Percentiles rank a stretch among this genome's conserved stretches.
Conservation (phyloP, 2,113 vertebrate genomes). For the Xenotilapia leptura region DNA sequence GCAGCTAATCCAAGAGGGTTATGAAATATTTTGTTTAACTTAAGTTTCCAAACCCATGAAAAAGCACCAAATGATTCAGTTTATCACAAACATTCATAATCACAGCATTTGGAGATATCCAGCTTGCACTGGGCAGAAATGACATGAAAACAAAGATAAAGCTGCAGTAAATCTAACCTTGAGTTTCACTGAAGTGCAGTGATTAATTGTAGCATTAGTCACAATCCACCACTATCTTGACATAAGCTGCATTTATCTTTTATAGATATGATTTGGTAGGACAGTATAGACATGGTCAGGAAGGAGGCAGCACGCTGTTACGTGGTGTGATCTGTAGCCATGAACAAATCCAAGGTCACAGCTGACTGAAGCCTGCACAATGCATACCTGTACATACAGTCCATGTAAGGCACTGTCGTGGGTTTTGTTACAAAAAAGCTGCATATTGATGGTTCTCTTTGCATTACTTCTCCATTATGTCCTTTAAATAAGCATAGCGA, state of each 20-base stretch:
- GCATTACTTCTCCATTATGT: background rate
- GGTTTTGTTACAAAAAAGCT: background rate
- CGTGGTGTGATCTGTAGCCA: background rate
- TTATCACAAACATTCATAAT: background rate
- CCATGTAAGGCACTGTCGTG: background rate
- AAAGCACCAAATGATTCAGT: background rate
- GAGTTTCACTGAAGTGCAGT: background rate
- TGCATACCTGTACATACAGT: background rate
- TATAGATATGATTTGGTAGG: background rate
- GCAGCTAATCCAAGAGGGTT: background rate
- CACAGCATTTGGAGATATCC: background rate
- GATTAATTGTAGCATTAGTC: background rate
- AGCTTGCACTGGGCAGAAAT: background rate
- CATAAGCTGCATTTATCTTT: background rate
- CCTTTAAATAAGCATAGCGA: background rate
- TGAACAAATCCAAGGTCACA: background rate
- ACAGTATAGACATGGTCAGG: background rate
- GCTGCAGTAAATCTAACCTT: background rate
- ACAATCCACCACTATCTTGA: background rate
- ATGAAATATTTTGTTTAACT: background rate
- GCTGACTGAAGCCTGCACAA: background rate
- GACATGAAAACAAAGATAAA: background rate
- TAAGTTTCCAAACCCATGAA: background rate
- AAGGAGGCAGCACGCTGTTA: background rate
- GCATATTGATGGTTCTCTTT: background rate